Conservation (phyloP, 2,888 invertebrate species). For the Erannis defoliaria region DNA sequence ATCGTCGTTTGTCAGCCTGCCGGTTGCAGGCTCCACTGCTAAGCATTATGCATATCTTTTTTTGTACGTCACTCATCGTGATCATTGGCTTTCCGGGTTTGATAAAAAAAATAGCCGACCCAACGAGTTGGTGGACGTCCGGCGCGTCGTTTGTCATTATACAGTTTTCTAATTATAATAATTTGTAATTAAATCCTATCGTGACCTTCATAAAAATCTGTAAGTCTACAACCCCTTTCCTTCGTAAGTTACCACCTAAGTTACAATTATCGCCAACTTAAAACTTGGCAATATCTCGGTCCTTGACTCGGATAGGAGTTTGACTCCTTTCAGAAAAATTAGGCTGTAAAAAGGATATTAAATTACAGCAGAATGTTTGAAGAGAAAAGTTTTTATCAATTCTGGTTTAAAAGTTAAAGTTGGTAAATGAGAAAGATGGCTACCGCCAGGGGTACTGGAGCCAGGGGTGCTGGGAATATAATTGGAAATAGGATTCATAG, state of each 20-base stretch:
- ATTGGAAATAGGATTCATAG: constrained; percentile 3
- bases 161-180: background rate
- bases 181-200: background rate
- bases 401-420: constrained; percentile 33
- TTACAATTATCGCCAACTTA: constrained; percentile 16
- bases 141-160: no score
- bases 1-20: no score
- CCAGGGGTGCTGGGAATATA: background rate
- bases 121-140: no score
- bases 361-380: constrained; percentile 34
- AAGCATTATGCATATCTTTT: no score
- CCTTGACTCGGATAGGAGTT: constrained; percentile 22
- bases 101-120: no score
- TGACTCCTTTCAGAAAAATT: constrained; percentile 29
- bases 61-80: no score
- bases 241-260: constrained; percentile 16
- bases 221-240: constrained; percentile 5
- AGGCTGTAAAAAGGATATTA: constrained; percentile 33
- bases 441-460: background rate
- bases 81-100: no score
- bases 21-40: no score
- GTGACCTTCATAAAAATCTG: constrained; percentile 2
- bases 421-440: constrained; percentile 30
- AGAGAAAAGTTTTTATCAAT: constrained; percentile 38
- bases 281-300: constrained; percentile 3